Evolutionary conservation across 1,140 invertebrate genomes (phyloP).

Genomic region (Cydia fagiglandana): DNA sequence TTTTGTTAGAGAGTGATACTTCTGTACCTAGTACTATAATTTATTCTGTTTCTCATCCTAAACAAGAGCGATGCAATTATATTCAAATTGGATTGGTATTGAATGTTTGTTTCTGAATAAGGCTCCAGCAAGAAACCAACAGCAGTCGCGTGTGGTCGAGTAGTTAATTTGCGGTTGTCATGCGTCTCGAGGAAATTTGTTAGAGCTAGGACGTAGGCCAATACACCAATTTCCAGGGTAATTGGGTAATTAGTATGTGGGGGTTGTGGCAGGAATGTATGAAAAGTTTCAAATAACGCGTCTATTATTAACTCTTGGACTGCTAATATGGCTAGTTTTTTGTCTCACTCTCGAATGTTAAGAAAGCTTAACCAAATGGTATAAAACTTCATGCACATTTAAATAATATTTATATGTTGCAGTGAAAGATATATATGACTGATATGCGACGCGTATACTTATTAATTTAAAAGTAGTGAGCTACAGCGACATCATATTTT

Average conservation of each 20-base stretch:
- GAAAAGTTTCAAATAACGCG: not conserved
- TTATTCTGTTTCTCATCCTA: too few species aligned
- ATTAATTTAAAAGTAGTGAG: too few species aligned
- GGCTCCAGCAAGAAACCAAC: not conserved
- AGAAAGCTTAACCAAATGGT: too few species aligned
- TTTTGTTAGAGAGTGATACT: too few species aligned
- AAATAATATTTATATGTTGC: too few species aligned
- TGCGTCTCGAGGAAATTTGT: slow-evolving; percentile 18
- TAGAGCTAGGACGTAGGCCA: not conserved
- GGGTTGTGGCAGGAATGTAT: not conserved
- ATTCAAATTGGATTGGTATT: not conserved
- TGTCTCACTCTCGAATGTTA: too few species aligned
- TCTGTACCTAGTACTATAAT: too few species aligned
- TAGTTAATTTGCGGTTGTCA: slow-evolving; percentile 18
- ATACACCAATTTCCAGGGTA: slow-evolving; percentile 1
- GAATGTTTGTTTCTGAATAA: slow-evolving; percentile 1
- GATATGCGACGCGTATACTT: too few species aligned
- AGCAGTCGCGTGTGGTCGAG: slow-evolving; percentile 11
- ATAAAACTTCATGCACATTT: too few species aligned
- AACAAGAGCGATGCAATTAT: too few species aligned
- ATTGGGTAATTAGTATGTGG: not conserved
- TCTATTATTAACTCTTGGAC: not conserved
- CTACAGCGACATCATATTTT: too few species aligned
- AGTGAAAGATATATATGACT: too few species aligned
- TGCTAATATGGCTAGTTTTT: not conserved